phyloP scores from a whole-genome alignment of 2,113 vertebrate species.

The Sciurus niger region DNA sequence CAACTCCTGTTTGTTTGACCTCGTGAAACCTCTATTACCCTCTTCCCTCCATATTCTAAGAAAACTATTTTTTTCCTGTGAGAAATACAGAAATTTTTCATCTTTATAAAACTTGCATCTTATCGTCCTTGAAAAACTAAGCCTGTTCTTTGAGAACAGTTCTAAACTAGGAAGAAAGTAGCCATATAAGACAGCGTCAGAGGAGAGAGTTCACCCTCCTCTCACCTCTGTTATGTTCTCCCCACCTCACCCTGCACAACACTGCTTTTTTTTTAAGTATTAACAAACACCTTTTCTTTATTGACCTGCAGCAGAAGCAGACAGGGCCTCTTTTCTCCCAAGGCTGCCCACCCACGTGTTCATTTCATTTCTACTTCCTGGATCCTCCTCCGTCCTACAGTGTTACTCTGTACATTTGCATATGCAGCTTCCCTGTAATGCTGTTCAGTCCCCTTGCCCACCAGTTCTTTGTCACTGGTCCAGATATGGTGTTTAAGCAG shows the following conservation, averaged over 20 bases:
- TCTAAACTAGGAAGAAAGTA: conserved; percentile 6
- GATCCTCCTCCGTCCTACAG: neutral
- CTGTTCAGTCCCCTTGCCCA: neutral
- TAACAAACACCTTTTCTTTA: neutral
- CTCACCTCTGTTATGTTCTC: neutral
- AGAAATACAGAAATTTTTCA: conserved; percentile 2
- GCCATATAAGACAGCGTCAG: neutral
- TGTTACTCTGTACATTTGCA: neutral
- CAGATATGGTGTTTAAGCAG: neutral
- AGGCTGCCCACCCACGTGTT: neutral
- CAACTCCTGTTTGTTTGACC: neutral
- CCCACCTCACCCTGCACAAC: rapidly evolving
- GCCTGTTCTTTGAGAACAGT: neutral
- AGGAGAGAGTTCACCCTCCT: neutral
- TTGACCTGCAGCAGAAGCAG: neutral
- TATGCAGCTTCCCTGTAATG: neutral
- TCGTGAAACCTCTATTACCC: neutral
- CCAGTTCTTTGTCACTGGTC: neutral
- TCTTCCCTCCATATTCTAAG: neutral
- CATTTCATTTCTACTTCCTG: neutral
- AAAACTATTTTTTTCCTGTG: conserved; percentile 10
- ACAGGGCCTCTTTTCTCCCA: neutral
- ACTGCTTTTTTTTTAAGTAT: neutral
- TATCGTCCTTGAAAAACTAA: conserved; percentile 33
- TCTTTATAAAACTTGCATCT: conserved; percentile 50